Base-by-base conservation (phyloP, 2,113 vertebrate species). In the Ranitomeya variabilis region DNA sequence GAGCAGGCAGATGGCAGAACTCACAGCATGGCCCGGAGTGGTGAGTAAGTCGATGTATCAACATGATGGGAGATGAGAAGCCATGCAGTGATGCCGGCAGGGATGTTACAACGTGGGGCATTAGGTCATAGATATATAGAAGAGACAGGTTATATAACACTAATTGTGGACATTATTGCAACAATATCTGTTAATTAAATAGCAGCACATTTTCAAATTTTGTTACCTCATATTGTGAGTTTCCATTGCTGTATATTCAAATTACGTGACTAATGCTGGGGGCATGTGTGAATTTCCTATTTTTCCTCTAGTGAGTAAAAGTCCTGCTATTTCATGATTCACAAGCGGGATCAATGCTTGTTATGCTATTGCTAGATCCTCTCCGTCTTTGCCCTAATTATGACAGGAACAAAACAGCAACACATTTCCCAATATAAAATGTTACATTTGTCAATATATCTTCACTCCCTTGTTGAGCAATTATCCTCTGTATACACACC, bases 401-500 rank as follows among this genome's bases (percentile, higher is more conserved):
- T 69, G 81, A 83, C 21, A 62, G 64, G 37, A 83, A 69, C 64
- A 83, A 83, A 83, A 83, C 64, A 69, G 81, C 62, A 67, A 54
- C 81, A 83, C 64, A 83, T 83, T 83, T 83, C 62, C 81, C 81
- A 67, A 83, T 83, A 83, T 83, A 83, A 83, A 83, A 83, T 67
- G 62, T 83, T 67, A 66, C 52, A 67, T 67, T 83, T 66, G 81
- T 67, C 81, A 83, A 52, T 83, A 83, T 67, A 69, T 69, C 62
- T 52, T 83, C 54, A 69, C 62, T 83, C 62, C 81, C 62, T 69
- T 67, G 81, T 83, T 26, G 81, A 69, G 62, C 62, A 83, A 83
- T 83, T 83, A 83, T n/a, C 62, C n/a, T 69, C n/a, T 54, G 81
- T 69, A 83, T 69, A 83, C 81, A 67, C 66, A 51, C 64, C 62